Evolutionary conservation across 1,140 invertebrate genomes (phyloP).

Genomic region (Brachionus calyciflorus): DNA sequence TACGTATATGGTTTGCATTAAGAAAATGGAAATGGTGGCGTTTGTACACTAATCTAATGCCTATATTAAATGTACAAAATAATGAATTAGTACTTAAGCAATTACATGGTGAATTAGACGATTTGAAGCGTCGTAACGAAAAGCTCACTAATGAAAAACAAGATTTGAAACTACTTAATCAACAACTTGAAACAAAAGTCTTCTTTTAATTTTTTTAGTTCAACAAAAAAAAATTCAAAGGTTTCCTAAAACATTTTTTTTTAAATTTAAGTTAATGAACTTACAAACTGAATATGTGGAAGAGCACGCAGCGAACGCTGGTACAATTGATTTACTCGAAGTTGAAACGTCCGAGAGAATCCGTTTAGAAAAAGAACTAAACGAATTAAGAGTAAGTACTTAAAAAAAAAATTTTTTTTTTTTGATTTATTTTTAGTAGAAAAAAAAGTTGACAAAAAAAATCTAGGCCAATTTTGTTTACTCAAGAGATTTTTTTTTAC

Average conservation of each 20-base stretch:
- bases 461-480: slow-evolving; percentile 35
- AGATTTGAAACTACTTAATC: slow-evolving; percentile 79
- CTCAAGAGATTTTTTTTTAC: slow-evolving; percentile 13
- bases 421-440: not conserved
- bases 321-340: slow-evolving; percentile 82
- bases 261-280: slow-evolving; percentile 70
- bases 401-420: not conserved
- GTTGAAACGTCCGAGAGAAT: slow-evolving; percentile 68
- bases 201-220: not conserved
- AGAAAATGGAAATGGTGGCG: slow-evolving; percentile 93
- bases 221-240: no score
- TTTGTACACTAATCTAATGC: slow-evolving; percentile 80
- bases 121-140: slow-evolving; percentile 70
- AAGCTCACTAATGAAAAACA: slow-evolving; percentile 79
- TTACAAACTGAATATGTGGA: slow-evolving; percentile 84
- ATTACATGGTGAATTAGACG: slow-evolving; percentile 67
- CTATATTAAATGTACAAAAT: slow-evolving; percentile 82
- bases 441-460: slow-evolving; percentile 13
- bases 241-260: no score
- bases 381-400: slow-evolving; percentile 68
- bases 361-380: slow-evolving; percentile 75
- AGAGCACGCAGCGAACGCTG: slow-evolving; percentile 79
- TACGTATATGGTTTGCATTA: slow-evolving; percentile 81
- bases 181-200: slow-evolving; percentile 76
- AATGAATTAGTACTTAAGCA: slow-evolving; percentile 81